A percentile compares a stretch with the other conserved stretches of the same genome.
Conservation (phyloP, 1,140 invertebrate species). For the Nasonia vitripennis region DNA sequence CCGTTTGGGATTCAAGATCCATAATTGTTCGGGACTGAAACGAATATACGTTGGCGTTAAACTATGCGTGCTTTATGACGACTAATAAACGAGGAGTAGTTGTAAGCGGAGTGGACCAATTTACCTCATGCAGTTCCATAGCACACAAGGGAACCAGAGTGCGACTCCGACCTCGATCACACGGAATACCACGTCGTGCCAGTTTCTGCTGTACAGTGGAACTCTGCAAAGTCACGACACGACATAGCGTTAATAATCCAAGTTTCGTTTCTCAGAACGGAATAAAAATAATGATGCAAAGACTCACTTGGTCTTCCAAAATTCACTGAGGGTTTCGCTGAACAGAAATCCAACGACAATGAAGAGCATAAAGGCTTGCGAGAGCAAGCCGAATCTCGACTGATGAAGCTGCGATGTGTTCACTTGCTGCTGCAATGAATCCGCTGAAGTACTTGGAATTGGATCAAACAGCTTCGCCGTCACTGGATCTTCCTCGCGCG, state of each 20-base stretch:
- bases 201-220: constrained; percentile 91
- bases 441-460: constrained; percentile 64
- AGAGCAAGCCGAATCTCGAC: constrained; percentile 89
- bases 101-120: not conserved
- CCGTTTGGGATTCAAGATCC: constrained; percentile 94
- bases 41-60: not conserved
- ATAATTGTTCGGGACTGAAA: constrained; percentile 88
- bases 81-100: not conserved
- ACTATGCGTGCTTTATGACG: not conserved
- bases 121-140: constrained; percentile 94
- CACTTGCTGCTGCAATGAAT: constrained; percentile 75
- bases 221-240: constrained; percentile 77
- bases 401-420: constrained; percentile 94
- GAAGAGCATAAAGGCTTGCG: constrained; percentile 90
- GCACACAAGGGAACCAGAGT: constrained; percentile 94
- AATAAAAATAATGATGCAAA: constrained; percentile 27
- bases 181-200: constrained; percentile 93
- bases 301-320: constrained; percentile 92
- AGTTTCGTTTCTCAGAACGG: not conserved
- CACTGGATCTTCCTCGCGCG: constrained; percentile 66
- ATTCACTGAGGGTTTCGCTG: constrained; percentile 91
- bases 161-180: constrained; percentile 95
- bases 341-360: constrained; percentile 91
- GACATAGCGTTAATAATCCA: not conserved
- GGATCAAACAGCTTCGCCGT: constrained; percentile 71